Evolutionary conservation across 2,113 vertebrate genomes (phyloP).

Genomic region (Siniperca knerii): DNA sequence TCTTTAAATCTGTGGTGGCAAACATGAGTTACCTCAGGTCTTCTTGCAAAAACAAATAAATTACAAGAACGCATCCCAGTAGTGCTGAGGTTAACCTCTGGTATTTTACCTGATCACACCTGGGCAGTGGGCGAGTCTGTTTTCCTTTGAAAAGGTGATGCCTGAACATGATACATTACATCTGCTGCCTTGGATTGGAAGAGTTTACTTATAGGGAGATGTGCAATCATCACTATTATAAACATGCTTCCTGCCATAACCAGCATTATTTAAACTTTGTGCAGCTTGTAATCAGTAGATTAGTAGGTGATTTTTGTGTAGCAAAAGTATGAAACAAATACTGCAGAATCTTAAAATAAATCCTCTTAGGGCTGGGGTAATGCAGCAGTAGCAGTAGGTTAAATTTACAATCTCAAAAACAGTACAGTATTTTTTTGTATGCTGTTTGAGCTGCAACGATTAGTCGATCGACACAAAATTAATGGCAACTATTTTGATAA

Average conservation of each 20-base stretch:
- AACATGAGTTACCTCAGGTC: background rate
- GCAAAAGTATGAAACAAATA: background rate
- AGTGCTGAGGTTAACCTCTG: constrained; percentile 9
- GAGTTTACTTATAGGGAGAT: constrained; percentile 8
- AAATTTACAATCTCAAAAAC: background rate
- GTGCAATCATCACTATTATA: constrained; percentile 10
- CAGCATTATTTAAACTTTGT: constrained; percentile 31
- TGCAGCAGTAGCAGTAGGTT: background rate
- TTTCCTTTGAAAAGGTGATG: constrained; percentile 15
- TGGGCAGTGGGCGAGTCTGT: background rate
- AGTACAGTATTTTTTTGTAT: background rate
- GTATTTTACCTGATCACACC: constrained; percentile 30
- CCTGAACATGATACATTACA: constrained; percentile 2
- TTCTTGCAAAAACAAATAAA: constrained; percentile 19
- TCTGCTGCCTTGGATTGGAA: background rate
- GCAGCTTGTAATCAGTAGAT: constrained; percentile 20
- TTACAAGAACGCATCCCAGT: background rate
- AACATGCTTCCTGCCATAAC: constrained; percentile 32
- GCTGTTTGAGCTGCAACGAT: background rate
- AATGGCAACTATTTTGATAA: background rate
- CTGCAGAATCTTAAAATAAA: background rate
- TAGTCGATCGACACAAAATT: background rate
- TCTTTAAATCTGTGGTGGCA: background rate
- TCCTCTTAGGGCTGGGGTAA: background rate
- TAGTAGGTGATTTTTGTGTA: constrained; percentile 11